Conservation (phyloP, 2,113 vertebrate species). For the Amazona vittata region DNA sequence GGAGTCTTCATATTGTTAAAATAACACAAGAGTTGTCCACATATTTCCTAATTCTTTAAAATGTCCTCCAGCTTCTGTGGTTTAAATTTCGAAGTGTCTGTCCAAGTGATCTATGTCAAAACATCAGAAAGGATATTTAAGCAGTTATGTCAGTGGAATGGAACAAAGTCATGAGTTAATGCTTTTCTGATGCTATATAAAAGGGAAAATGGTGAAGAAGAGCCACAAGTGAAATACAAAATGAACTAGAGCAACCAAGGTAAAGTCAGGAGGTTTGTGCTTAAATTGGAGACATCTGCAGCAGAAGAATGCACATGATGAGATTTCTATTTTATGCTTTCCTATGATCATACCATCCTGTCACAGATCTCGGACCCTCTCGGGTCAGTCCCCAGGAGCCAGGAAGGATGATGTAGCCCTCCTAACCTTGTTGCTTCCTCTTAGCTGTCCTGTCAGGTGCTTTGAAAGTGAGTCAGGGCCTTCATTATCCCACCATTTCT, state of each 20-base stretch:
- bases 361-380: neutral
- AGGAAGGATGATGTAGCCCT: conserved; percentile 18
- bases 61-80: neutral
- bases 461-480: neutral
- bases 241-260: conserved; percentile 2
- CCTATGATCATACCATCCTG: neutral
- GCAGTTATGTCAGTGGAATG: conserved; percentile 28
- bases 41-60: conserved; percentile 24
- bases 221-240: conserved; percentile 19
- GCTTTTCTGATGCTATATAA: conserved; percentile 61
- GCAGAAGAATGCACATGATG: neutral
- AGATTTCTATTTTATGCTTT: neutral
- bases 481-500: conserved; percentile 30
- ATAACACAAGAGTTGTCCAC: neutral
- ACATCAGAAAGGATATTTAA: conserved; percentile 21
- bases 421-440: neutral
- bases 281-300: neutral
- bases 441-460: conserved; percentile 12
- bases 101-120: conserved; percentile 6
- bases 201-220: conserved; percentile 50
- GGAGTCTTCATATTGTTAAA: conserved; percentile 28
- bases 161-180: conserved; percentile 40
- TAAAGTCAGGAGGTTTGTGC: neutral
- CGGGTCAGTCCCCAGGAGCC: neutral
- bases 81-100: conserved; percentile 11